These are phyloP conservation scores for Drosophila biarmipes DNA, from an alignment of 1,140 invertebrate species.

Conservation along the genomic window DNA sequence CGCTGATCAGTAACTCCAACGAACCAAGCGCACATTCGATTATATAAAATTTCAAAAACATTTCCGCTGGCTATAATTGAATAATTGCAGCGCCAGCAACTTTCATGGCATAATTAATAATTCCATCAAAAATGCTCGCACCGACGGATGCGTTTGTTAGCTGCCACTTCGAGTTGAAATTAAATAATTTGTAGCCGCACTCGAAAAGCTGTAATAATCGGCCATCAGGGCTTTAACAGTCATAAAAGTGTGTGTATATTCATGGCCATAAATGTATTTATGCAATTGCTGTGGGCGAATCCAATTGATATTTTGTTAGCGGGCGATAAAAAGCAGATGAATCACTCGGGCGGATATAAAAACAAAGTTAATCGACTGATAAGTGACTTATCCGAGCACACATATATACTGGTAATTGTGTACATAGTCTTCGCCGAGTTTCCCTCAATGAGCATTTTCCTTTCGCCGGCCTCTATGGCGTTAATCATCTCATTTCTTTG, in stretches of 20 bases:
- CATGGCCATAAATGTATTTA: constrained; percentile 17
- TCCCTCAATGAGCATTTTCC: not conserved
- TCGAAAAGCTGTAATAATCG: not conserved
- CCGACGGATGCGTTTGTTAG: constrained; percentile 7
- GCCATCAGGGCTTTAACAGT: constrained; percentile 12
- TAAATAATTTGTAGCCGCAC: constrained; percentile 15
- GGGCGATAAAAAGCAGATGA: constrained; percentile 25
- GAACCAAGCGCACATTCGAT: too few species aligned
- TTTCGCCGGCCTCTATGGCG: not conserved
- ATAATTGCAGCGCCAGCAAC: constrained; percentile 23
- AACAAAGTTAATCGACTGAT: constrained; percentile 39
- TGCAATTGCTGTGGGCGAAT: constrained; percentile 17
- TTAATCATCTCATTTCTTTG: constrained; percentile 19
- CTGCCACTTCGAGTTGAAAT: constrained; percentile 9
- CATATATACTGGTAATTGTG: too few species aligned
- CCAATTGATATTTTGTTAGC: constrained; percentile 20
- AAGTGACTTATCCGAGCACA: constrained; percentile 28
- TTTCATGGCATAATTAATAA: constrained; percentile 39
- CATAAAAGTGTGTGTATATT: constrained; percentile 1
- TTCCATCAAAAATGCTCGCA: not conserved
- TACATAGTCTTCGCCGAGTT: not conserved
- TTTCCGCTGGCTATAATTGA: constrained; percentile 26
- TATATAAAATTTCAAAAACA: not conserved
- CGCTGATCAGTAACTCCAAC: constrained; percentile 3
- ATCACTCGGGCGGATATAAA: constrained; percentile 8